Evolutionary conservation across 2,797 vertebrate species (phyloP).

Genomic region (Perodicticus potto): DNA sequence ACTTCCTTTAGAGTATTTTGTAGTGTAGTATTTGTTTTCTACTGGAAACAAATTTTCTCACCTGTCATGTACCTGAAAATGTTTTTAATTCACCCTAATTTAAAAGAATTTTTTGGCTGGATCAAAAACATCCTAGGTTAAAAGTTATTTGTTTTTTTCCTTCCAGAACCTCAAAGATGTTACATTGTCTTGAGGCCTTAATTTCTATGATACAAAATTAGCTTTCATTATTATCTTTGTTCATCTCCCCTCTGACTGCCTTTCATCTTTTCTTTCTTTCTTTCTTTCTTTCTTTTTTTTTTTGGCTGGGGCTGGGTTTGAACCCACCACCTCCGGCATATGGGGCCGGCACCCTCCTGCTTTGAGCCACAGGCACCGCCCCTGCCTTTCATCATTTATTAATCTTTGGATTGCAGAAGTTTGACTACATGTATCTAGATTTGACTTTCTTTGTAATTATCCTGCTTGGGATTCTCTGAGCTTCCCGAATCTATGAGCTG

Average conservation of each 20-base stretch:
- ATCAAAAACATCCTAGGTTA: not conserved
- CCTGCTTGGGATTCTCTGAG: not conserved
- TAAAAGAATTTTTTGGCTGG: not conserved
- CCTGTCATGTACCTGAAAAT: slow-evolving; percentile 20
- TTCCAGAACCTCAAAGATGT: not conserved
- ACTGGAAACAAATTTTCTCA: not conserved
- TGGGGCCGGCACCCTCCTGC: too few relatives aligned
- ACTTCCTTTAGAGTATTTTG: slow-evolving; percentile 5
- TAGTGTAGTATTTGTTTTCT: not conserved
- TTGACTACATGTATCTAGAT: not conserved
- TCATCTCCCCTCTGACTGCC: not conserved
- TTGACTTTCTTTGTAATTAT: not conserved
- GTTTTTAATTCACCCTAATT: not conserved
- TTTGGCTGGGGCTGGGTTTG: too few relatives aligned
- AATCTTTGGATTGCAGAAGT: not conserved
- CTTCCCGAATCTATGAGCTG: not conserved
- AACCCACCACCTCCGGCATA: too few relatives aligned
- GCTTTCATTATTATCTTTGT: not conserved
- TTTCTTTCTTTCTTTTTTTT: not conserved
- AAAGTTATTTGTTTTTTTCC: not conserved
- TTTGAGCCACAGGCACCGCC: too few relatives aligned
- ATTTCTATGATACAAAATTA: not conserved
- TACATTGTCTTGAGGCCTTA: not conserved
- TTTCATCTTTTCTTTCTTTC: not conserved
- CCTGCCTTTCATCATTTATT: not conserved